Base-by-base conservation (phyloP, 2,888 invertebrate species). In the Thereva nobilitata region DNA sequence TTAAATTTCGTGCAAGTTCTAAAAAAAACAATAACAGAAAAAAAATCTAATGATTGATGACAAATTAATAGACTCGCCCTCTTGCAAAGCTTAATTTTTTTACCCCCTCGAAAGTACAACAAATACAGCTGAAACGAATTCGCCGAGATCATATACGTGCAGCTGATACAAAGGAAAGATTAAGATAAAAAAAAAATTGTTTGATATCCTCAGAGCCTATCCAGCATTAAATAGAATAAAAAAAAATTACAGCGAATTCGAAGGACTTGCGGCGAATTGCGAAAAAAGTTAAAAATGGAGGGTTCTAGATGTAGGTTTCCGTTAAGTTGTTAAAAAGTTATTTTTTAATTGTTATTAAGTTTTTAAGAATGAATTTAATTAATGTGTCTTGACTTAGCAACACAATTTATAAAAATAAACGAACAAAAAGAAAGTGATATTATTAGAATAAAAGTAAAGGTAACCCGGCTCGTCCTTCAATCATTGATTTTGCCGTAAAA, bases 301-400 rank as follows among this genome's bases (percentile, higher is more conserved):
- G 10, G 52, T 52, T 52, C 35, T 52, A 6, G 37, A 34, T 10
- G 37, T 35, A 34, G 23, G 23, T 23, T 23, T 23, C 2, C 23
- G 23, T 23, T 23, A 23, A 23, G 23, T 53, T 3, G 12, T 9
- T 23, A 6, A 4, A 53, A 34, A 23, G 8, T 50, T 50, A n/a
- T 12, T 50, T 50, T 50, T 6, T n/a, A 56, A 47, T 64, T 68
- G 42, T 42, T 67, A 42, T 69, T 68, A 57, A 67, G 69, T 52
- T 64, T 45, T 65, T 67, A 49, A 44, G 23, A 23, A 23, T 23
- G 23, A 23, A 23, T 23, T 23, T 23, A 23, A 23, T 23, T 23
- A 23, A 23, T 2, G 23, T 23, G 23, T 23, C 23, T 23, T 23
- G 23, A 23, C 23, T 23, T 23, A 23, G 23, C 23, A 23, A 23